phyloP scores from a whole-genome alignment of 2,797 vertebrate species.

The Dermochelys coriacea region DNA sequence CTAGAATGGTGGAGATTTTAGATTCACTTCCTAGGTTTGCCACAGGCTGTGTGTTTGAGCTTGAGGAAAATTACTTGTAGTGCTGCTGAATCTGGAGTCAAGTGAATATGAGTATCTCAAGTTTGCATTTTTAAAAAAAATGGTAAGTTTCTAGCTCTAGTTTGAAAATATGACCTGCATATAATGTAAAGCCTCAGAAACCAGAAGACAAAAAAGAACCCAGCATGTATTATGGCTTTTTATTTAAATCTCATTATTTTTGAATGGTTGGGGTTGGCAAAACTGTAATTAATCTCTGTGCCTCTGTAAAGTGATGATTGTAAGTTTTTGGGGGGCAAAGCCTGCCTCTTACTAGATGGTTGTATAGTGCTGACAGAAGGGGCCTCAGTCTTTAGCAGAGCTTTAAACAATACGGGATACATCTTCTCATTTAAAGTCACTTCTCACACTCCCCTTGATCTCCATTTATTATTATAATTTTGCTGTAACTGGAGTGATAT shows the following conservation, averaged over 20 bases:
- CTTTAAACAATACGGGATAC: fast-evolving
- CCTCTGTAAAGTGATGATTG: not conserved
- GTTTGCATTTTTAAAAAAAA: not conserved
- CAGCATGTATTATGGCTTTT: slow-evolving; percentile 26
- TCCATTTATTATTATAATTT: too few species aligned
- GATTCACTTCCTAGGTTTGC: not conserved
- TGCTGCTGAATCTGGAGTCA: slow-evolving; percentile 8
- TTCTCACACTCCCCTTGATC: not conserved
- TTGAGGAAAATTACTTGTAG: not conserved
- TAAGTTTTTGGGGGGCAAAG: not conserved
- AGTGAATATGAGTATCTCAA: not conserved
- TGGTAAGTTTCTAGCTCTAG: slow-evolving; percentile 1
- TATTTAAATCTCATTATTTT: not conserved
- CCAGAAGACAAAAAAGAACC: not conserved
- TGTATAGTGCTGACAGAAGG: not conserved
- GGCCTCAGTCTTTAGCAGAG: not conserved
- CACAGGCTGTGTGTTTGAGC: not conserved
- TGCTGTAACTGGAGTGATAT: not conserved
- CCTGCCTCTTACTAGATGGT: not conserved
- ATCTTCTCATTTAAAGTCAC: slow-evolving; percentile 9
- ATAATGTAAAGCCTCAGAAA: slow-evolving; percentile 19
- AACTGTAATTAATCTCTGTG: slow-evolving; percentile 30
- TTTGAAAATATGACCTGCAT: not conserved
- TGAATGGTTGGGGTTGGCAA: not conserved
- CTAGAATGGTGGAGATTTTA: not conserved